A percentile compares a stretch with the other conserved stretches of the same genome.
Conservation (phyloP, 1,140 invertebrate genomes). For the Phymorhynchus buccinoides region DNA sequence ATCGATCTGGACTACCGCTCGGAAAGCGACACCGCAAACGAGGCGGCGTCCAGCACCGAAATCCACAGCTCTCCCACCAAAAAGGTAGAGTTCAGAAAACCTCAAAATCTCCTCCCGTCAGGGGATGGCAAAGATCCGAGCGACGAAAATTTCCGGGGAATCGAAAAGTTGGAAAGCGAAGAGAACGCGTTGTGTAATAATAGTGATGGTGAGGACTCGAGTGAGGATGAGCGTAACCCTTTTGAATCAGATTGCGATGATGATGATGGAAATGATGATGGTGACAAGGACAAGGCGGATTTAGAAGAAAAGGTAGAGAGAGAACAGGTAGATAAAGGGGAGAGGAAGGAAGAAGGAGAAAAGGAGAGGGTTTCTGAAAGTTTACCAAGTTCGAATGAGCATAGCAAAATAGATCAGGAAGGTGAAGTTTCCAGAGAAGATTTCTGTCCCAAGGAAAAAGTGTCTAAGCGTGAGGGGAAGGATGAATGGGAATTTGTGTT, state of each 20-base stretch:
- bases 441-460: not conserved
- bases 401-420: not conserved
- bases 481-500: too few relatives aligned
- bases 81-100: not conserved
- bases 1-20: slow-evolving; percentile 30
- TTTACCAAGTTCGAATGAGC: not conserved
- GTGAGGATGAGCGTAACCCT: not conserved
- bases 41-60: not conserved
- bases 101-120: not conserved
- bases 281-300: not conserved
- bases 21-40: not conserved
- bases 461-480: too few relatives aligned
- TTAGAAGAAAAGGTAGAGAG: not conserved
- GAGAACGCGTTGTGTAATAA: not conserved
- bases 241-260: not conserved
- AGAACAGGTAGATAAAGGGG: not conserved
- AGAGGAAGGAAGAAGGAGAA: not conserved
- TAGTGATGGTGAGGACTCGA: not conserved
- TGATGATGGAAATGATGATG: not conserved
- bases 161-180: not conserved
- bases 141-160: not conserved
- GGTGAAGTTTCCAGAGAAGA: not conserved
- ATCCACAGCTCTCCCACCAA: not conserved
- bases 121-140: not conserved
- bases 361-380: not conserved